Evolutionary conservation across 2,888 invertebrate genomes (phyloP).

Genomic region (Limnephilus marmoratus): DNA sequence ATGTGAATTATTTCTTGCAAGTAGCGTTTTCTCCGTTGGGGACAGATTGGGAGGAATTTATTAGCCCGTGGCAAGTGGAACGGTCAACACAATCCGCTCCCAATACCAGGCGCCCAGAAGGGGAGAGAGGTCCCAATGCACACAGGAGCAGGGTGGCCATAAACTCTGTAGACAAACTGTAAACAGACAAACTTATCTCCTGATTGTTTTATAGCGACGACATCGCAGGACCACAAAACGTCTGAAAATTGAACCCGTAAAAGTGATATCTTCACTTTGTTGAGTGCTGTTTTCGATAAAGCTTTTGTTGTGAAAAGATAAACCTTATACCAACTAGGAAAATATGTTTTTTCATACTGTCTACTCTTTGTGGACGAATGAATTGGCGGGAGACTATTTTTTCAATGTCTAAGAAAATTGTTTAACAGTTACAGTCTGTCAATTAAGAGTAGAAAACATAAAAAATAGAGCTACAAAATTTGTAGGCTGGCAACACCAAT

Average conservation of each 20-base stretch:
- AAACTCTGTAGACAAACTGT: background rate
- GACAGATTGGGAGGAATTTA: conserved; percentile 37
- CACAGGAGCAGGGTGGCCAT: background rate
- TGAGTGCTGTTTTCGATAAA: background rate
- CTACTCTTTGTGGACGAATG: background rate
- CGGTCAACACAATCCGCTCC: conserved; percentile 31
- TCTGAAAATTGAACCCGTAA: background rate
- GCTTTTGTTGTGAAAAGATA: background rate
- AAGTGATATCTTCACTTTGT: background rate
- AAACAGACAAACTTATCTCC: background rate
- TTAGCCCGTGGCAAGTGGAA: conserved; percentile 46
- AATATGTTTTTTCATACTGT: conserved; percentile 1
- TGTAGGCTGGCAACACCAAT: too few relatives aligned
- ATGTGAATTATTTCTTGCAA: background rate
- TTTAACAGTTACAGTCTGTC: background rate
- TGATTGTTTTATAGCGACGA: background rate
- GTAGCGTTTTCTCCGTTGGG: background rate
- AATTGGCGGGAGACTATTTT: background rate
- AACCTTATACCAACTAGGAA: background rate
- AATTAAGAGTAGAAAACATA: too few relatives aligned
- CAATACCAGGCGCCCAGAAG: background rate
- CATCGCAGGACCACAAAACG: background rate
- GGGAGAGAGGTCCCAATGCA: conserved; percentile 6
- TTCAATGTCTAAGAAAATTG: background rate
- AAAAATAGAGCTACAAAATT: too few relatives aligned